Percentiles rank a stretch among this genome's conserved stretches.
phyloP scores from a whole-genome alignment of 92 coral and sea anemone species.

The Siderastrea radians region DNA sequence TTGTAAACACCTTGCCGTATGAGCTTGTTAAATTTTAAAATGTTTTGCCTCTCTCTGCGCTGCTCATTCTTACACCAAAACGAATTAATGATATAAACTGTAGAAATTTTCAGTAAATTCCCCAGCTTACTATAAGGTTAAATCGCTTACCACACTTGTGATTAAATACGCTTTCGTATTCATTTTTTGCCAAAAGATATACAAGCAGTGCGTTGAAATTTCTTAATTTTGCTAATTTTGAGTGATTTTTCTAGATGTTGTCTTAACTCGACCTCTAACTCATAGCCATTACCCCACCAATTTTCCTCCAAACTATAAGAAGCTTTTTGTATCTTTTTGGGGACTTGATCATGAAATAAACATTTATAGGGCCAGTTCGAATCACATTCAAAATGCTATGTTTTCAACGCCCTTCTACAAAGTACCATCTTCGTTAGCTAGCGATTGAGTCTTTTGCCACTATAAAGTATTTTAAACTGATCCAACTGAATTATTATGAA shows the following conservation, averaged over 20 bases:
- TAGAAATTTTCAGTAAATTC: background rate
- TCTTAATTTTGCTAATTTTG: background rate
- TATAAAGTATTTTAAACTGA: background rate
- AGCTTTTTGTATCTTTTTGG: background rate
- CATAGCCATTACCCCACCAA: no score
- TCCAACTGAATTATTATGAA: background rate
- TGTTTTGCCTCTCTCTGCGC: background rate
- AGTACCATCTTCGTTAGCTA: background rate
- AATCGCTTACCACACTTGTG: background rate
- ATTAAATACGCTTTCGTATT: background rate
- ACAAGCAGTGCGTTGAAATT: no score
- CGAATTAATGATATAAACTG: background rate
- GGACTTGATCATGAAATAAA: no score
- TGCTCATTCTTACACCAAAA: background rate
- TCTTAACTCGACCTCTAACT: no score
- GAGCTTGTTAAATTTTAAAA: constrained; percentile 2
- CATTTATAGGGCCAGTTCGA: background rate
- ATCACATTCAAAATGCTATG: background rate
- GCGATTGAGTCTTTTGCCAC: background rate
- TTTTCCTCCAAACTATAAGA: background rate
- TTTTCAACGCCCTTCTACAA: background rate
- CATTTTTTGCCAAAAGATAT: background rate
- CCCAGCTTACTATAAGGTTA: background rate
- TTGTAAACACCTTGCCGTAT: background rate
- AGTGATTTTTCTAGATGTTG: no score